Evolutionary conservation across 1,140 invertebrate species (phyloP), one percentile per base, ranked within the genome.

Genomic region (Globodera ellingtonae): DNA sequence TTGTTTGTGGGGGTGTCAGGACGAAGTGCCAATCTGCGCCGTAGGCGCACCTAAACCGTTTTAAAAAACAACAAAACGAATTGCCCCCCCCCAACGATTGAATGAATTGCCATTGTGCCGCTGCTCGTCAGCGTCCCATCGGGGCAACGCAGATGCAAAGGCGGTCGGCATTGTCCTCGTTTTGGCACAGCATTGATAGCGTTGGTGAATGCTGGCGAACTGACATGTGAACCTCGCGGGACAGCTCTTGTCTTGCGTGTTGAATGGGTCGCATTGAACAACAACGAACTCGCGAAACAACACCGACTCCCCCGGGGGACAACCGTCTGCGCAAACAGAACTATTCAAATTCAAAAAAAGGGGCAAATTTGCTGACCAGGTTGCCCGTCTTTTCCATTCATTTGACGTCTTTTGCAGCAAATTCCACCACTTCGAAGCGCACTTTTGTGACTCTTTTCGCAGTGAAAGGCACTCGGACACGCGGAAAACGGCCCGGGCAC

Each of bases 111-210:
- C 67, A 35, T 47, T 70, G 35, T 70, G 8, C n/a, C 24, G 67
- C 7, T 35, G 24, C 13, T 47, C 46, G 35, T 9, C 46, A 10
- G 7, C 66, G 66, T 70, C 46, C 67, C 21, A n/a, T 1, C 67
- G 56, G 10, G 56, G 56, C 18, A 62, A 4, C 18, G 10, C 67
- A n/a, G 8, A 18, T 62, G 10, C 35, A n/a, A 5, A 5, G 7
- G 21, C 67, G 1, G 10, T 35, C 35, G 24, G 67, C 67, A 47
- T 44, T 21, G 8, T 18, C n/a, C 35, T 3, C 65, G 84, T 84
- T 72, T 87, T 88, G 21, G 86, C 86, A 67, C 86, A 87, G 59
- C 87, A 87, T 73, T 87, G 86, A 48, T 87, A 87, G 5, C 86
- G 79, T 65, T 87, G 87, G 77, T 84, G 85, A 24, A 81, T 79